Percentiles rank a stretch among this genome's conserved stretches.
Evolutionary conservation across 2,888 invertebrate genomes (phyloP).

Genomic region (Parthenolecanium corni): DNA sequence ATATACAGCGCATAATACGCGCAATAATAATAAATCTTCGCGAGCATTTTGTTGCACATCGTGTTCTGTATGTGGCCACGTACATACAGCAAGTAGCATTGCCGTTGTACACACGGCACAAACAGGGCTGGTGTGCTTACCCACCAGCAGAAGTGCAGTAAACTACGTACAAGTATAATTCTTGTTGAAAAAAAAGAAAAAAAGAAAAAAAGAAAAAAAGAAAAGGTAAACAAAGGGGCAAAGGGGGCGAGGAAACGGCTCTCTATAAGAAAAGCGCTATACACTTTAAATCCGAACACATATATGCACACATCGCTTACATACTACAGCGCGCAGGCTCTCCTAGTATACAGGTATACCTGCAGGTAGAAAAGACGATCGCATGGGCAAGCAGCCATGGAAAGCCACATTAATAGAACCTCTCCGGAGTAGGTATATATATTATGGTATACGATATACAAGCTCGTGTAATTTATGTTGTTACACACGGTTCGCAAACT

Average conservation of each 20-base stretch:
- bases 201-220: no score
- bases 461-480: slow-evolving; percentile 28
- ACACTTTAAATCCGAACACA: not conserved
- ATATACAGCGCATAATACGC: slow-evolving; percentile 13
- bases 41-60: slow-evolving; percentile 19
- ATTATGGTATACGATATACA: slow-evolving; percentile 1
- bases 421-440: no score
- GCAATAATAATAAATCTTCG: slow-evolving; percentile 20
- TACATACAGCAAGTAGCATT: slow-evolving; percentile 15
- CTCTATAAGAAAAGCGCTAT: not conserved
- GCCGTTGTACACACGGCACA: slow-evolving; percentile 12
- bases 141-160: no score
- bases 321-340: no score
- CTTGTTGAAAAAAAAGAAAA: slow-evolving; percentile 3
- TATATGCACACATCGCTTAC: no score
- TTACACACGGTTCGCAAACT: slow-evolving; percentile 21
- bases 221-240: no score
- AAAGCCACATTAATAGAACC: no score
- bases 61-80: not conserved
- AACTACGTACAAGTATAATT: slow-evolving; percentile 23
- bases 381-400: slow-evolving; percentile 24
- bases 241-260: no score
- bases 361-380: no score
- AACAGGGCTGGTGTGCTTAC: no score
- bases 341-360: no score